A percentile compares a stretch with the other conserved stretches of the same genome.
These are phyloP conservation scores for Clostera curtula DNA, from an alignment of 2,888 invertebrate genomes.

Conservation along the genomic window DNA sequence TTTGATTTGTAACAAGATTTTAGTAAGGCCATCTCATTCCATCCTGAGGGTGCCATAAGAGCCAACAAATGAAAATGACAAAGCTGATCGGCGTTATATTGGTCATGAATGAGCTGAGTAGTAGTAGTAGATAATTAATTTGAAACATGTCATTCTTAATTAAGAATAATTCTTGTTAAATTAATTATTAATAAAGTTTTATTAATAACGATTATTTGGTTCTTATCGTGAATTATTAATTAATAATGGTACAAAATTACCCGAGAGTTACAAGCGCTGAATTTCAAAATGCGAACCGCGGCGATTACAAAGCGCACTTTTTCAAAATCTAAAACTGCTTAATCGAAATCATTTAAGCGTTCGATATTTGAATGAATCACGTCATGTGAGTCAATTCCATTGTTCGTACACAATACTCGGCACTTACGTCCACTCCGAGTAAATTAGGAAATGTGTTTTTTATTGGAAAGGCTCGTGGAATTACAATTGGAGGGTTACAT, in stretches of 20 bases:
- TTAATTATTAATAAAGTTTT: too few species aligned
- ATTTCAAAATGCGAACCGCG: conserved; percentile 7
- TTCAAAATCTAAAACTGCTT: conserved; percentile 20
- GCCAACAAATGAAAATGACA: too few species aligned
- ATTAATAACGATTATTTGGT: neutral
- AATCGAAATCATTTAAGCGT: conserved; percentile 31
- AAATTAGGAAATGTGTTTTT: conserved; percentile 73
- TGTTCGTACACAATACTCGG: conserved; percentile 58
- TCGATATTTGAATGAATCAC: conserved; percentile 65
- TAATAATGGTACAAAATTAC: conserved; percentile 6
- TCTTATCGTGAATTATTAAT: conserved; percentile 4
- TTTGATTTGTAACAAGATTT: too few species aligned
- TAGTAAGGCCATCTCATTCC: too few species aligned
- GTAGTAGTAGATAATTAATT: too few species aligned
- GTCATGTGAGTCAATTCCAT: conserved; percentile 64
- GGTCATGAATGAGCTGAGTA: too few species aligned
- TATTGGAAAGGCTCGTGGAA: conserved; percentile 63
- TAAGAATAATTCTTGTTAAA: too few species aligned
- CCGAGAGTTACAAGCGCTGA: conserved; percentile 8
- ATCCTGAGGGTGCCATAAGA: too few species aligned
- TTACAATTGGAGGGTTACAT: conserved; percentile 56
- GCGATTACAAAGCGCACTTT: conserved; percentile 9
- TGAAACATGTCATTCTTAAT: too few species aligned
- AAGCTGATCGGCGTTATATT: too few species aligned
- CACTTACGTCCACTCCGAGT: conserved; percentile 44